Evolutionary conservation across 2,888 invertebrate species (phyloP).

Genomic region (Parnassius smintheus): DNA sequence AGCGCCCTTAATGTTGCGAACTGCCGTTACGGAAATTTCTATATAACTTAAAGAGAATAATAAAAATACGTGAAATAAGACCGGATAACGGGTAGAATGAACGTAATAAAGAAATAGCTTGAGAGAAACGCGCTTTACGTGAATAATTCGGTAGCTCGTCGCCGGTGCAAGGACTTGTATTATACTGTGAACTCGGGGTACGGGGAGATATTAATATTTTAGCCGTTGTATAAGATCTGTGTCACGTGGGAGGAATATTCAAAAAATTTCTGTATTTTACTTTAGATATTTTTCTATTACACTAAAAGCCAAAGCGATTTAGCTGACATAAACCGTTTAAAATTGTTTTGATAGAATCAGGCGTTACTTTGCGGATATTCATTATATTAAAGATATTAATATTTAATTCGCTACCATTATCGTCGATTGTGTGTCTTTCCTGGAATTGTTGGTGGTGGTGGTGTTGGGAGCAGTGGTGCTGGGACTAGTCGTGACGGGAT

Average conservation of each 20-base stretch:
- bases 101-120: conserved; percentile 69
- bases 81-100: conserved; percentile 49
- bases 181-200: conserved; percentile 27
- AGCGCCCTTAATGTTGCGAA: conserved; percentile 28
- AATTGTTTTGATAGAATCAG: too few species aligned
- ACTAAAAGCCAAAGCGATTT: too few species aligned
- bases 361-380: too few species aligned
- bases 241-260: conserved; percentile 25
- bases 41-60: conserved; percentile 42
- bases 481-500: too few species aligned
- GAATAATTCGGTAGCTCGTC: conserved; percentile 58
- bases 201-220: conserved; percentile 35
- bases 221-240: conserved; percentile 27
- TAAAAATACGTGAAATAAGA: conserved; percentile 60
- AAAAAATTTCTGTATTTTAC: neutral
- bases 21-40: conserved; percentile 30
- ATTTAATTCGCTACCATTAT: too few species aligned
- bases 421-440: too few species aligned
- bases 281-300: neutral
- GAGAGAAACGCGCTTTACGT: conserved; percentile 50
- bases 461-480: too few species aligned
- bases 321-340: too few species aligned
- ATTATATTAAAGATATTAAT: too few species aligned
- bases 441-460: too few species aligned
- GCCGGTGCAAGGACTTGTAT: conserved; percentile 38